A percentile compares a stretch with the other conserved stretches of the same genome.
Conservation (phyloP, 2,797 vertebrate species). For the Potorous gilbertii region DNA sequence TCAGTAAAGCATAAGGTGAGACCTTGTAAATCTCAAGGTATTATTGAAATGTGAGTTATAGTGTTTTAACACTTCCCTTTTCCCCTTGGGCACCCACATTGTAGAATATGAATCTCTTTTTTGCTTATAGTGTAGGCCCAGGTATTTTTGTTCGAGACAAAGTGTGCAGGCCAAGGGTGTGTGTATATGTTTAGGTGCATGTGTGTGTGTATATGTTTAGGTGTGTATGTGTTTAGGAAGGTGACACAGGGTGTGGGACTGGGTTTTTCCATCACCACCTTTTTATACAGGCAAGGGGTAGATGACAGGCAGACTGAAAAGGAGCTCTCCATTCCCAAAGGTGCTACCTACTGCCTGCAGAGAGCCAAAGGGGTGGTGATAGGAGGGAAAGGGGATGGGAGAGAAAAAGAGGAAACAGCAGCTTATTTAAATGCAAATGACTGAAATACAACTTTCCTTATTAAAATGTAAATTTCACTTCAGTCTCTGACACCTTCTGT, state of each 20-base stretch:
- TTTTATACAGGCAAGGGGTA: not conserved
- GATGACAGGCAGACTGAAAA: not conserved
- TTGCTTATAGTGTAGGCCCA: not conserved
- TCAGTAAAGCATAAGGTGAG: not conserved
- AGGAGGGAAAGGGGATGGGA: constrained; percentile 31
- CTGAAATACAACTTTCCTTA: constrained; percentile 81
- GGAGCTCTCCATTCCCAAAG: constrained; percentile 62
- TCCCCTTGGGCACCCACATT: not conserved
- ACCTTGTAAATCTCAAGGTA: not conserved
- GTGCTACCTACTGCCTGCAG: constrained; percentile 23
- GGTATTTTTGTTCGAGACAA: not conserved
- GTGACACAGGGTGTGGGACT: not conserved
- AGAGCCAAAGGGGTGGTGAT: not conserved
- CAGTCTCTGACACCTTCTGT: constrained; percentile 50
- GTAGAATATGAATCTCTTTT: not conserved
- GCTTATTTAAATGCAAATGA: constrained; percentile 85
- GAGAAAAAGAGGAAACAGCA: constrained; percentile 17
- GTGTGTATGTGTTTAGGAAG: not conserved
- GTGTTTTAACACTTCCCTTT: not conserved
- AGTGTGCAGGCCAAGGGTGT: not conserved
- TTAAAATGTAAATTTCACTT: constrained; percentile 85
- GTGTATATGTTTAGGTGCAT: rapidly evolving
- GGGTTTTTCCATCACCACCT: not conserved
- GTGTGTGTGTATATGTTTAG: not conserved
- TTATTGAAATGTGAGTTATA: not conserved